These are phyloP conservation scores for Rhegmatorhina hoffmannsi DNA, from an alignment of 2,113 vertebrate species.

Conservation along the genomic window DNA sequence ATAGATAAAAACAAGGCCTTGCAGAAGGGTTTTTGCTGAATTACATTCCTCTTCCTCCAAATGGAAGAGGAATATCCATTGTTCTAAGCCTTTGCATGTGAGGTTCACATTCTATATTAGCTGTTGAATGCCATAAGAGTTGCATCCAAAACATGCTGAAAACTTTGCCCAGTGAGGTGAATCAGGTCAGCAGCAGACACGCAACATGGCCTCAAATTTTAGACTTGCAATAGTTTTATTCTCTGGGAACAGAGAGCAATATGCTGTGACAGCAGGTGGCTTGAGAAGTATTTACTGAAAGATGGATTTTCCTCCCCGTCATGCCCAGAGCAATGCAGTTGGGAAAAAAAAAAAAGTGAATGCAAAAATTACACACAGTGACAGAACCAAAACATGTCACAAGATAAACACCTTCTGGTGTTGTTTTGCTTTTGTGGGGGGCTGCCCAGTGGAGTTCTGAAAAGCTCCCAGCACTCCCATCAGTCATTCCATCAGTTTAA, in stretches of 20 bases:
- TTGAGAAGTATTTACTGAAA: slow-evolving; percentile 29
- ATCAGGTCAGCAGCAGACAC: background rate
- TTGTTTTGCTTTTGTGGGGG: background rate
- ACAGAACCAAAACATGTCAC: background rate
- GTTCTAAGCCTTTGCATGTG: background rate
- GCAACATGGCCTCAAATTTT: background rate
- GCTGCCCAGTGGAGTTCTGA: background rate
- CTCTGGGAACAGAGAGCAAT: background rate
- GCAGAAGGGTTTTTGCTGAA: background rate
- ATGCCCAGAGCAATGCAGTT: background rate
- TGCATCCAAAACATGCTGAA: background rate
- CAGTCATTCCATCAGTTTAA: background rate
- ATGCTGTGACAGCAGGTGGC: slow-evolving; percentile 34
- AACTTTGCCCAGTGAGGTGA: background rate
- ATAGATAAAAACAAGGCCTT: background rate
- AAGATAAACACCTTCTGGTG: background rate
- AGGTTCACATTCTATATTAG: background rate
- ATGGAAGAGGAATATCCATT: background rate
- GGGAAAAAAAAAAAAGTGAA: slow-evolving; percentile 1
- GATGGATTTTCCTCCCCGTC: slow-evolving; percentile 33
- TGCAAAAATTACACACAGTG: background rate
- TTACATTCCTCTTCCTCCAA: background rate
- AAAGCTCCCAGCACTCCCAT: background rate
- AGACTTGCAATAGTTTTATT: background rate
- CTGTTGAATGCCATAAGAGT: background rate